Evolutionary conservation across 1,140 invertebrate genomes (phyloP).

Genomic region (Magallana angulata): DNA sequence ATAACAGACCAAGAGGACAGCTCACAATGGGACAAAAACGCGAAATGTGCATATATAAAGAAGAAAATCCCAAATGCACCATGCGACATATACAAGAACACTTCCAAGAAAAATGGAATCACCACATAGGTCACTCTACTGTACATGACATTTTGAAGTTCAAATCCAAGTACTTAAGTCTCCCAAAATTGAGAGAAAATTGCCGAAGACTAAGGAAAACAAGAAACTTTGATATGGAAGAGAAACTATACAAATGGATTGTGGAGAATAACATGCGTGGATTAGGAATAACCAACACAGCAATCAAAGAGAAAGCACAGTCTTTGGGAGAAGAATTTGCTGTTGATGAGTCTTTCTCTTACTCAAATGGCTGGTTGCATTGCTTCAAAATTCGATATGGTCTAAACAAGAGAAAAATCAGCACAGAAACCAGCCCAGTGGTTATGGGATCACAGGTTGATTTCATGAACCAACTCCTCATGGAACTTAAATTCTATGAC

Average conservation of each 20-base stretch:
- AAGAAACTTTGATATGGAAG: conserved; percentile 35
- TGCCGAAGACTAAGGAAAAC: not conserved
- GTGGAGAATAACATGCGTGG: conserved; percentile 37
- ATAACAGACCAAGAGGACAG: not conserved
- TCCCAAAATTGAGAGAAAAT: conserved; percentile 3
- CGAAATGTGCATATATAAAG: conserved; percentile 34
- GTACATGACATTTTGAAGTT: conserved; percentile 25
- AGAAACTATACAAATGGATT: conserved; percentile 39
- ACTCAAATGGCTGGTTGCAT: conserved; percentile 33
- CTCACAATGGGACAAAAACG: conserved; percentile 34
- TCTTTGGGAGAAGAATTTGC: conserved; percentile 35
- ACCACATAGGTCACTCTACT: not conserved
- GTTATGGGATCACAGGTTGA: conserved; percentile 11
- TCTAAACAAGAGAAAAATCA: not conserved
- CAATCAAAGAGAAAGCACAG: conserved; percentile 24
- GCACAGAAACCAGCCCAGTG: not conserved
- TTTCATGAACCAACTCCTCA: conserved; percentile 11
- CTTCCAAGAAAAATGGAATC: conserved; percentile 35
- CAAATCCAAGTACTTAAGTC: conserved; percentile 14
- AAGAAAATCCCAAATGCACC: conserved; percentile 26
- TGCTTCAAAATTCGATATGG: conserved; percentile 36
- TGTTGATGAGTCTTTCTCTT: not conserved
- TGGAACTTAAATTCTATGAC: conserved; percentile 34
- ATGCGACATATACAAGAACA: not conserved
- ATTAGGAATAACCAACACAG: not conserved